Conservation (phyloP, 2,797 vertebrate genomes). For the Amblyraja radiata region DNA sequence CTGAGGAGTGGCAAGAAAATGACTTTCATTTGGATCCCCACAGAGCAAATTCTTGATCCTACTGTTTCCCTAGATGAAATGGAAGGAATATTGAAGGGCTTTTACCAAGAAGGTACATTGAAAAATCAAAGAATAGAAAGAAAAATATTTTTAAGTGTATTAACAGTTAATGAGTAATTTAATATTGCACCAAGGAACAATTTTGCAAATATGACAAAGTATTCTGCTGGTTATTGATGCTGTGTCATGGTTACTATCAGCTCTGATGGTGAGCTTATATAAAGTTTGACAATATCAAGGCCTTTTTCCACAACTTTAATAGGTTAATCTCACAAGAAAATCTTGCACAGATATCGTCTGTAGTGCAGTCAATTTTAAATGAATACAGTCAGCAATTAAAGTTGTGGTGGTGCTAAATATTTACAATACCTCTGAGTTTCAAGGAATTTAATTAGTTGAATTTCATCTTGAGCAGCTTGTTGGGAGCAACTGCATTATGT, state of each 20-base stretch:
- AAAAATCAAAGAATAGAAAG: not conserved
- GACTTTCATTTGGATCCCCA: not conserved
- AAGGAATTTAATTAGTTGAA: not conserved
- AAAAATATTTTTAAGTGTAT: not conserved
- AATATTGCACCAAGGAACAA: not conserved
- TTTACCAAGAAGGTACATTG: not conserved
- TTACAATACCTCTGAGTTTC: not conserved
- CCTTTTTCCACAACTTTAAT: not conserved
- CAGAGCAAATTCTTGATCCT: not conserved
- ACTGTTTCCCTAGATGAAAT: not conserved
- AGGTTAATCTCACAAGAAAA: not conserved
- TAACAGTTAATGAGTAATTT: not conserved
- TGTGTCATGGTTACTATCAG: too few species aligned
- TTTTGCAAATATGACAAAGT: not conserved
- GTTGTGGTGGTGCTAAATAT: not conserved
- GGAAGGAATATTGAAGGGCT: not conserved
- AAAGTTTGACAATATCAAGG: not conserved
- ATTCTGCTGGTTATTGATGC: not conserved
- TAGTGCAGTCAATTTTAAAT: not conserved
- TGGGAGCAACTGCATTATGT: not conserved
- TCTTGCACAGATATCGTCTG: not conserved
- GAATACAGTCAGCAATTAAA: not conserved
- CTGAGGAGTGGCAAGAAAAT: not conserved
- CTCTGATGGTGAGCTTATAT: not conserved
- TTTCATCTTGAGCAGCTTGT: not conserved